Evolutionary conservation across 2,888 invertebrate species (phyloP), one percentile per base, ranked within the genome.

Genomic region (Lucinisca nassula): DNA sequence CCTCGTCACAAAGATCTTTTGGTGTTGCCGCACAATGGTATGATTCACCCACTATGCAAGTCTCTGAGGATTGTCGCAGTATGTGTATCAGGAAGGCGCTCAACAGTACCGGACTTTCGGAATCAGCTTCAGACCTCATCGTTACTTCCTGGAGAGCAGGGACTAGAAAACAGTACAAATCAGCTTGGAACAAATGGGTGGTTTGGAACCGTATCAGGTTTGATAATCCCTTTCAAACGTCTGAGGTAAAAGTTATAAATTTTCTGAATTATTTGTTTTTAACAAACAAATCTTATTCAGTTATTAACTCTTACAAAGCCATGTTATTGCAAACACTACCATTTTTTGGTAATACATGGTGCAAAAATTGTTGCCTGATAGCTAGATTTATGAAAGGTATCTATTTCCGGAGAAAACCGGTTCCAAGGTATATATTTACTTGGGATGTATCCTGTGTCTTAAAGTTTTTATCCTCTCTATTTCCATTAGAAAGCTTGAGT

Each of bases 301-400:
- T 40, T 73, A 61, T 61, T 85, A 45, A 35, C 12, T 61, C 8
- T 67, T 74, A 84, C 38, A 79, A 86, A 51, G 58, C 79, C 72
- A 74, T 78, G 17, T 72, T 89, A 61, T 38, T 74, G 14, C 81
- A 87, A 51, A 87, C 89, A 17, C 27, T 83, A 10, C 70, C 51
- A 45, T 58, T 75, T 45, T 30, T 85, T 45, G 67, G 38, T 35
- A 40, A 30, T 74, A 24, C 21, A 27, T n/a, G 38, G 8, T 38
- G 30, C 30, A 32, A 35, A 8, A 72, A 55, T 67, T 76, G 30
- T 30, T 61, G n/a, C 35, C 14, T 55, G 0, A 58, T 87, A 40
- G 49, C 35, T 45, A 84, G 85, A 67, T 80, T 85, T 51, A 81
- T 88, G 82, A 85, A 85, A 79, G 82, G 90, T 24, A 12, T 82